These are phyloP conservation scores for Egretta garzetta DNA, from an alignment of 2,113 vertebrate genomes.

Conservation along the genomic window DNA sequence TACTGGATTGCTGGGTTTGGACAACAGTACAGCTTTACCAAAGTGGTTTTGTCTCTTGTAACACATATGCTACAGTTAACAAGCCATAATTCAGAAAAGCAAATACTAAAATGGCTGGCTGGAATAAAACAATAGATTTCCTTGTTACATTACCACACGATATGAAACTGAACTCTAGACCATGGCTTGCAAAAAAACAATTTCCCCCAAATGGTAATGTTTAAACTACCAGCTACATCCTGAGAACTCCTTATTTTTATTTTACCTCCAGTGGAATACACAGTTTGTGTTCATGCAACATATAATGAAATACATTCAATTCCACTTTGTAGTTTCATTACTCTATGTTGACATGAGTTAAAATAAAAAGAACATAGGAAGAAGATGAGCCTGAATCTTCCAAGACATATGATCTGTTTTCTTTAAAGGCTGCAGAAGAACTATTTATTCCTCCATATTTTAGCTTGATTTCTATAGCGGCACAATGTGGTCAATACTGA, in stretches of 20 bases:
- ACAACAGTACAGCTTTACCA: not conserved
- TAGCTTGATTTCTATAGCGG: not conserved
- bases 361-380: not conserved
- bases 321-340: not conserved
- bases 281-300: not conserved
- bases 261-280: not conserved
- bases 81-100: not conserved
- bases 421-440: not conserved
- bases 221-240: not conserved
- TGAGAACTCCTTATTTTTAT: not conserved
- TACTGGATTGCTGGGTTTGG: not conserved
- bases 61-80: not conserved
- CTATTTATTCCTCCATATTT: not conserved
- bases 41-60: not conserved
- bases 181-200: not conserved
- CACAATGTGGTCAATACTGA: fast-evolving
- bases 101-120: not conserved
- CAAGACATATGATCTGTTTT: not conserved
- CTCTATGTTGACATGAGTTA: not conserved
- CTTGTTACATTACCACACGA: not conserved
- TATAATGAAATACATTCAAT: not conserved
- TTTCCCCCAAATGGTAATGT: not conserved
- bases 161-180: not conserved
- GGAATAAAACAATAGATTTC: not conserved
- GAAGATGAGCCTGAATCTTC: not conserved